Evolutionary conservation across 2,888 invertebrate species (phyloP).

Genomic region (Therioaphis trifolii): DNA sequence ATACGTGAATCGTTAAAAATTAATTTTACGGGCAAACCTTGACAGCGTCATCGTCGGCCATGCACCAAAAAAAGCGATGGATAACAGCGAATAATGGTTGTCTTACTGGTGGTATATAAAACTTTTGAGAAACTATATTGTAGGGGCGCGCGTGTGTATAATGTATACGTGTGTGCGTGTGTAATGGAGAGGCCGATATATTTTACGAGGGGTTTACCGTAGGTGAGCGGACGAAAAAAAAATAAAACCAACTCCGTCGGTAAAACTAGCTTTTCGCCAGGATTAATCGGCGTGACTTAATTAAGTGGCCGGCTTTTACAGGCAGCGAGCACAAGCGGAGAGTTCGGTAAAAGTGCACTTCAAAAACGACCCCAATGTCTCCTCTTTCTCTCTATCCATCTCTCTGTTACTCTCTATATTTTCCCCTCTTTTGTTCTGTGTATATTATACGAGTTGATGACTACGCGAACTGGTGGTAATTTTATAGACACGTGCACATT

Average conservation of each 20-base stretch:
- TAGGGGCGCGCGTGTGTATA: not conserved
- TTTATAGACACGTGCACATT: too few species aligned
- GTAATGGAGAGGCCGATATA: not conserved
- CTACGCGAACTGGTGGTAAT: too few species aligned
- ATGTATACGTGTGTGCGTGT: too few species aligned
- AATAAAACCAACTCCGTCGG: not conserved
- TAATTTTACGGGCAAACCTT: not conserved
- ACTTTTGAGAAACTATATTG: slow-evolving; percentile 6
- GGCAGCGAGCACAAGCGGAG: not conserved
- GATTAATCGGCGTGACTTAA: slow-evolving; percentile 54
- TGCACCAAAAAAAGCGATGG: too few species aligned
- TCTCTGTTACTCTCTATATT: not conserved
- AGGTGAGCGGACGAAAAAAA: not conserved
- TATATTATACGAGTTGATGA: too few species aligned
- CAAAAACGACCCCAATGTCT: slow-evolving; percentile 1
- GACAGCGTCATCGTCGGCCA: not conserved
- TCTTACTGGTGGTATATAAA: not conserved
- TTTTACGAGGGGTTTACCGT: slow-evolving; percentile 28
- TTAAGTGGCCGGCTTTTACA: slow-evolving; percentile 41
- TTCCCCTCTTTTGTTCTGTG: too few species aligned
- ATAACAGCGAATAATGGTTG: not conserved
- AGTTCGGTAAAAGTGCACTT: slow-evolving; percentile 36
- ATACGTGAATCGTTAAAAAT: not conserved
- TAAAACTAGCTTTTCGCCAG: not conserved
- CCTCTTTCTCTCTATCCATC: not conserved